Percentiles rank a stretch among this genome's conserved stretches.
phyloP scores from a whole-genome alignment of 2,113 vertebrate genomes.

The Anarrhichthys ocellatus region DNA sequence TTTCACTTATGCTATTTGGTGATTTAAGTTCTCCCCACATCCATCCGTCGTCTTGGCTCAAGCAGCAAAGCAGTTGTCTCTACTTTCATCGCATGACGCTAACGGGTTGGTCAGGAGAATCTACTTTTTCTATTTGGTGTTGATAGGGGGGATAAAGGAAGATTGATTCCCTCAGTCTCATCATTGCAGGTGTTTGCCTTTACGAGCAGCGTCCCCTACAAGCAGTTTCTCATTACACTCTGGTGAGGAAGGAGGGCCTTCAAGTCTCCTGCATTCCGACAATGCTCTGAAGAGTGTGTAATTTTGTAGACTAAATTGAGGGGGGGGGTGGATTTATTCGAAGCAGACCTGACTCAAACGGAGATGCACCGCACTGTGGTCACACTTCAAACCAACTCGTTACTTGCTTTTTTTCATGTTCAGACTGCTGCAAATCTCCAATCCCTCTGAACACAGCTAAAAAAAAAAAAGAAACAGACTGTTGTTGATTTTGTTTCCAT shows the following conservation, averaged over 20 bases:
- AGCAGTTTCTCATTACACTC: conserved; percentile 82
- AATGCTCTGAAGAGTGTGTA: conserved; percentile 80
- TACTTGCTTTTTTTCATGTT: conserved; percentile 83
- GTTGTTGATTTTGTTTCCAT: conserved; percentile 67
- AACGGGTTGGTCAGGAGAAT: conserved; percentile 76
- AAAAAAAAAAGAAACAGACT: conserved; percentile 62
- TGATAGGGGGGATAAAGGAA: conserved; percentile 79
- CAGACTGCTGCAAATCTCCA: conserved; percentile 81
- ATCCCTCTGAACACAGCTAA: conserved; percentile 67
- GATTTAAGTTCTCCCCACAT: conserved; percentile 36
- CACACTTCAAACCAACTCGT: conserved; percentile 82
- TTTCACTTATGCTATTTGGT: background rate
- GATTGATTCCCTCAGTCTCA: conserved; percentile 78
- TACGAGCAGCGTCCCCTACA: conserved; percentile 70
- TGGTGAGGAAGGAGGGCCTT: conserved; percentile 76
- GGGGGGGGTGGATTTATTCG: conserved; percentile 80
- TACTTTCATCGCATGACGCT: conserved; percentile 72
- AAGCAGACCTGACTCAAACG: conserved; percentile 84
- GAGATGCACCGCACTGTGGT: conserved; percentile 86
- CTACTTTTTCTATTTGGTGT: conserved; percentile 69
- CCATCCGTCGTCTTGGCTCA: conserved; percentile 36
- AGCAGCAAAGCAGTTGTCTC: conserved; percentile 49
- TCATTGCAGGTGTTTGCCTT: conserved; percentile 85
- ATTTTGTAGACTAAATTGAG: conserved; percentile 84
- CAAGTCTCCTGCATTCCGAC: conserved; percentile 74